phyloP scores from a whole-genome alignment of 2,888 invertebrate species.

The Philereme transversata region DNA sequence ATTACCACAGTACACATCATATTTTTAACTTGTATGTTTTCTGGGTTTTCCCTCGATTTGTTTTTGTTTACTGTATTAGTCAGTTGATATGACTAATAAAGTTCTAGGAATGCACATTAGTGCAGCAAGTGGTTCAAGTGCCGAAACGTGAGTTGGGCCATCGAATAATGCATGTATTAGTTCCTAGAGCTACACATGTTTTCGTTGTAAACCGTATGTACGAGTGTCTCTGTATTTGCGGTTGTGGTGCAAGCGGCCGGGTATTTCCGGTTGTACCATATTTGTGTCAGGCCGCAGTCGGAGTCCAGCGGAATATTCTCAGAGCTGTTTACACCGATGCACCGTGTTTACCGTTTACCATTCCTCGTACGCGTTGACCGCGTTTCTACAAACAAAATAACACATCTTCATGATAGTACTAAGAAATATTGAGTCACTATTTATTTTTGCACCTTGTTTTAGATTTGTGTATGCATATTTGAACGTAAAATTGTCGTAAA shows the following conservation, averaged over 20 bases:
- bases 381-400: constrained; percentile 14
- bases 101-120: constrained; percentile 9
- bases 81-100: no score
- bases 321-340: constrained; percentile 61
- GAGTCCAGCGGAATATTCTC: constrained; percentile 77
- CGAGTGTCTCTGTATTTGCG: constrained; percentile 41
- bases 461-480: not conserved
- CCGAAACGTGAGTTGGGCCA: not conserved
- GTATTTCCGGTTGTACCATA: constrained; percentile 66
- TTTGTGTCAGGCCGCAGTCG: constrained; percentile 61
- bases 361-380: constrained; percentile 37
- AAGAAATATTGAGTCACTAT: constrained; percentile 1
- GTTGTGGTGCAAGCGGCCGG: constrained; percentile 51
- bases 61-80: constrained; percentile 15
- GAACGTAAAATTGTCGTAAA: not conserved
- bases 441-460: constrained; percentile 14
- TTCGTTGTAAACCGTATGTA: constrained; percentile 25
- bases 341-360: constrained; percentile 66
- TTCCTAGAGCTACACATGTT: constrained; percentile 18
- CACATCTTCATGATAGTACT: not conserved
- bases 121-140: constrained; percentile 10
- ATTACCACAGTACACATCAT: not conserved
- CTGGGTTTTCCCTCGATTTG: constrained; percentile 11
- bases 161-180: constrained; percentile 3
- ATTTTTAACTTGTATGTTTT: no score